These are phyloP conservation scores for Scaptomyza flava DNA, from an alignment of 2,888 invertebrate species.

Conservation along the genomic window DNA sequence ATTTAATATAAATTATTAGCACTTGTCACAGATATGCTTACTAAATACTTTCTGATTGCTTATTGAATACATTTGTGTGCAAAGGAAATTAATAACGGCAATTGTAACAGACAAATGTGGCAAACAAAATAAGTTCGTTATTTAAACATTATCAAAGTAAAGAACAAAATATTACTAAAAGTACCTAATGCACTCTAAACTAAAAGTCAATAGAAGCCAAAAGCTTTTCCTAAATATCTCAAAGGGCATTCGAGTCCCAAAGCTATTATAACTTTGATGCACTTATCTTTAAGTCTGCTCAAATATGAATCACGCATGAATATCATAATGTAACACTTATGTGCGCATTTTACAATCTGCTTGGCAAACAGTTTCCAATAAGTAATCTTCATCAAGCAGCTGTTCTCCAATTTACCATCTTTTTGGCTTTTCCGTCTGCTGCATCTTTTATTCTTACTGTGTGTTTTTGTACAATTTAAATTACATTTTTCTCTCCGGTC, in stretches of 20 bases:
- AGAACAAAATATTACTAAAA: neutral
- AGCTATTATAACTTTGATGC: neutral
- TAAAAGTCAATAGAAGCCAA: neutral
- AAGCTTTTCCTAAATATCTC: neutral
- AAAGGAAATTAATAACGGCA: neutral
- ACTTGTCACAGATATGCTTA: slow-evolving; percentile 14
- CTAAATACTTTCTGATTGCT: slow-evolving; percentile 4
- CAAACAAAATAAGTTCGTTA: neutral
- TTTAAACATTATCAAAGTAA: neutral
- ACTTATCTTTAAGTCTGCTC: neutral
- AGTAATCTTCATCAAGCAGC: slow-evolving; percentile 40
- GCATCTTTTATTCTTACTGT: neutral
- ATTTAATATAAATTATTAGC: slow-evolving; percentile 36
- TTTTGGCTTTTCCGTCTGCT: neutral
- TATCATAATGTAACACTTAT: neutral
- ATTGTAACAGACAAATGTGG: neutral
- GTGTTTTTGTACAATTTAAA: slow-evolving; percentile 59
- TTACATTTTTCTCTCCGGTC: slow-evolving; percentile 44
- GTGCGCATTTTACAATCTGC: neutral
- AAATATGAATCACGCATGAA: neutral
- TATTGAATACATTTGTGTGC: neutral
- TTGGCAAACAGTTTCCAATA: slow-evolving; percentile 34
- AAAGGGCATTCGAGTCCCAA: neutral
- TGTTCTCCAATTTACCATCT: neutral
- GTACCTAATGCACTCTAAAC: no score